Evolutionary conservation across 1,140 invertebrate genomes (phyloP).

Genomic region (Tyrophagus putrescentiae): DNA sequence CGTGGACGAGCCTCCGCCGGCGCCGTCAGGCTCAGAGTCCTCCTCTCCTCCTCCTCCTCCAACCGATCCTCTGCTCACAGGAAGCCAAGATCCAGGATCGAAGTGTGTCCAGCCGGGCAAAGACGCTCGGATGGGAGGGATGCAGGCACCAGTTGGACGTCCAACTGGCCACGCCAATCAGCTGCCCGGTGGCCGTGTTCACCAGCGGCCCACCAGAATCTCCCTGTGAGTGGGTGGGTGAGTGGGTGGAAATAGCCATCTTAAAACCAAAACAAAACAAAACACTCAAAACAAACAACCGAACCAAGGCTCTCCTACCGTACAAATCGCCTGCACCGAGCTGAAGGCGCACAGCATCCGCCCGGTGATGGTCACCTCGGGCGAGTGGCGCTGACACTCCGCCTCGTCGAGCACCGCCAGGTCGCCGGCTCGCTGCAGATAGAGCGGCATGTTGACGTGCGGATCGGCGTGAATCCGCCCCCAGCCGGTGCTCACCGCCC

Average conservation of each 20-base stretch:
- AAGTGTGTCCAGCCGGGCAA: no score
- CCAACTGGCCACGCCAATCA: not conserved
- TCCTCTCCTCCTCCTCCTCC: no score
- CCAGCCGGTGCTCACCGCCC: not conserved
- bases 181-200: not conserved
- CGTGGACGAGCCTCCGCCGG: no score
- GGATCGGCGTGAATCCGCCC: not conserved
- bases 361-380: no score
- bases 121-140: no score
- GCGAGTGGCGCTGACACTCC: not conserved
- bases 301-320: not conserved
- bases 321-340: not conserved
- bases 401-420: no score
- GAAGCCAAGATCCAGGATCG: no score
- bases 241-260: not conserved
- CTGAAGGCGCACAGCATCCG: not conserved
- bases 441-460: no score
- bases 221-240: not conserved
- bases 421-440: no score
- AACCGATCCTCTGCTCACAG: no score
- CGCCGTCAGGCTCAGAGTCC: no score
- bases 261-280: not conserved
- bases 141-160: no score
- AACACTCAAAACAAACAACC: not conserved
- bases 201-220: not conserved